Base-by-base conservation (phyloP, 2,888 invertebrate genomes). In the Dynastes maya region DNA sequence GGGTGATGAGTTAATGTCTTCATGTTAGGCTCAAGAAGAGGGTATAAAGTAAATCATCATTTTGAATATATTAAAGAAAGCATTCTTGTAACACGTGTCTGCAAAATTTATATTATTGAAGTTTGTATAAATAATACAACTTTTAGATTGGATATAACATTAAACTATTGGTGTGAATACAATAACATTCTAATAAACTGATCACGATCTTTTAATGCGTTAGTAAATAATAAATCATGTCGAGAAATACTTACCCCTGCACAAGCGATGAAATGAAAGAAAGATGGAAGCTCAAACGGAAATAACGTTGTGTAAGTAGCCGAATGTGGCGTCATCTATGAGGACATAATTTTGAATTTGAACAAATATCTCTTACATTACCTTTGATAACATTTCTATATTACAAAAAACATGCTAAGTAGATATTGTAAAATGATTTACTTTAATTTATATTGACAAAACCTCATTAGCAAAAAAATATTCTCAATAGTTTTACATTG, bases 1-100 rank as follows among this genome's bases (percentile, higher is more conserved):
- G 77, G 77, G 77, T 77, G 77, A 68, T 77, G 77, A 77, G 77
- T 77, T 77, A 32, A 37, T 22, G 77, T 77, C 77, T 77, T 77
- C 77, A 77, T 68, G 22, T 37, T 58, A 77, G 77, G 77, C 77
- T 68, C 77, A 13, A 77, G 65, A 53, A 67, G 67, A 68, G 77
- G 67, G 65, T 76, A 65, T 45, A 40, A 37, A 27, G 11, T 13
- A 45, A 68, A 68, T 77, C 77, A 77, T 77, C 77, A 77, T 77
- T 16, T 40, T 49, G 53, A 64, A 40, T 13, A 45, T 11, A 68
- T 65, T 64, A 63, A 32, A 8, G 53, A 16, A 61, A n/a, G 27
- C 8, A 6, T 65, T 64, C 37, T 32, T 5, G 32, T 32, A 70
- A 77, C 77, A 77, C 77, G 77, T 77, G 77, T 55, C 22, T 55